Evolutionary conservation across 2,113 vertebrate species (phyloP).

Genomic region (Beaufortia kweichowensis): DNA sequence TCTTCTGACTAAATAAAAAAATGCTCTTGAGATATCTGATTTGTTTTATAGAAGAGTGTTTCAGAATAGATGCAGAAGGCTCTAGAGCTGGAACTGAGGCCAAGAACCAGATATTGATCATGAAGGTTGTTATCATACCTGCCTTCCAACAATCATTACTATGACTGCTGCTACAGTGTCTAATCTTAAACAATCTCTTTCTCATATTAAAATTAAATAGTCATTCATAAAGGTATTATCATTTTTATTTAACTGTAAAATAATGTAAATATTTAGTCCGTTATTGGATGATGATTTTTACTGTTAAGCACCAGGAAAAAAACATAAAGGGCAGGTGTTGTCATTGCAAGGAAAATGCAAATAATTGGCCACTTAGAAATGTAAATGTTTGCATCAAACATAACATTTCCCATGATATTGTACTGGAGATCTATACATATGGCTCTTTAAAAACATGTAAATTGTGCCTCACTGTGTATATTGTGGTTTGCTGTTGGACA

Average conservation of each 20-base stretch:
- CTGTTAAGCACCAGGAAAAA: not conserved
- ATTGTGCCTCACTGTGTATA: conserved; percentile 39
- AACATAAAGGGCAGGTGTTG: not conserved
- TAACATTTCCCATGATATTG: not conserved
- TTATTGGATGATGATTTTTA: too few relatives aligned
- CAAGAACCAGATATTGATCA: conserved; percentile 89
- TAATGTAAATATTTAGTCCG: too few relatives aligned
- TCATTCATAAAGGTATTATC: too few relatives aligned
- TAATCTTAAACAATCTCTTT: not conserved
- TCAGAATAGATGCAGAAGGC: conserved; percentile 92
- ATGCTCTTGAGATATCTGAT: not conserved
- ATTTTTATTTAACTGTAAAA: too few relatives aligned
- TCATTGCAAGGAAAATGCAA: too few relatives aligned
- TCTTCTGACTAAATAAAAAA: too few relatives aligned
- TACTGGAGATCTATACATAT: conserved; percentile 10
- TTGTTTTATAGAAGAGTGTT: conserved; percentile 72
- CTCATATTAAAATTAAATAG: not conserved
- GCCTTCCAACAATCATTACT: conserved; percentile 85
- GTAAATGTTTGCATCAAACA: not conserved
- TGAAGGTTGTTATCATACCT: conserved; percentile 90
- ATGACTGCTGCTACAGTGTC: not conserved
- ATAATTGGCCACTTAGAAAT: too few relatives aligned
- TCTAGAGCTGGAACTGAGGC: conserved; percentile 86
- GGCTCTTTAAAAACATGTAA: conserved; percentile 30
- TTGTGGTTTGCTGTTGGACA: conserved; percentile 37